phyloP scores from a whole-genome alignment of 2,888 invertebrate species.

The Eustalomyia histrio region DNA sequence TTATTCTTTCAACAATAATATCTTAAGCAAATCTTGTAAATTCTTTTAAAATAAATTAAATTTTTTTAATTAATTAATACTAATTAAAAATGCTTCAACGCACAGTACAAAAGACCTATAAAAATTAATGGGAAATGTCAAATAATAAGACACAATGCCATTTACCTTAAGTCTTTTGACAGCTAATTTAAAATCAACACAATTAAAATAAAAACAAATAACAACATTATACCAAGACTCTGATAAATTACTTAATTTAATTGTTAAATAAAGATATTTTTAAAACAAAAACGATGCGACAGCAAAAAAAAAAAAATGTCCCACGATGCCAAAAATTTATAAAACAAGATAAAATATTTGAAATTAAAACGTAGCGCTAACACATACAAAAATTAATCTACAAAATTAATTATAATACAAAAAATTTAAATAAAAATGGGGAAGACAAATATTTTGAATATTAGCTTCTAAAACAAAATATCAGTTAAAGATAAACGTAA shows the following conservation, averaged over 20 bases:
- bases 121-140: slow-evolving; percentile 63
- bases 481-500: slow-evolving; percentile 18
- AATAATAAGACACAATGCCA: slow-evolving; percentile 52
- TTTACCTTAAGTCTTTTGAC: slow-evolving; percentile 55
- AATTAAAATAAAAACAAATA: slow-evolving; percentile 21
- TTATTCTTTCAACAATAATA: too few species aligned
- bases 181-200: slow-evolving; percentile 58
- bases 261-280: slow-evolving; percentile 54
- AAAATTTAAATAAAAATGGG: neutral
- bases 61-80: slow-evolving; percentile 41
- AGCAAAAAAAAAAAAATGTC: slow-evolving; percentile 5
- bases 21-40: too few species aligned
- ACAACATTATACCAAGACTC: slow-evolving; percentile 22
- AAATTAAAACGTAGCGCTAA: slow-evolving; percentile 17
- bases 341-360: slow-evolving; percentile 31
- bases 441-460: neutral
- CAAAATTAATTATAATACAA: slow-evolving; percentile 41
- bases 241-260: slow-evolving; percentile 66
- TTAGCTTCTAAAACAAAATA: neutral
- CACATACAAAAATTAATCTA: slow-evolving; percentile 11
- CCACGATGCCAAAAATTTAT: slow-evolving; percentile 52
- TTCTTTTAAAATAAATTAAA: too few species aligned
- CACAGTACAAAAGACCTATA: slow-evolving; percentile 30
- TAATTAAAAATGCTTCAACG: slow-evolving; percentile 29
- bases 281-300: neutral